Conservation (phyloP, 2,888 invertebrate genomes). For the Diarsia dahlii region DNA sequence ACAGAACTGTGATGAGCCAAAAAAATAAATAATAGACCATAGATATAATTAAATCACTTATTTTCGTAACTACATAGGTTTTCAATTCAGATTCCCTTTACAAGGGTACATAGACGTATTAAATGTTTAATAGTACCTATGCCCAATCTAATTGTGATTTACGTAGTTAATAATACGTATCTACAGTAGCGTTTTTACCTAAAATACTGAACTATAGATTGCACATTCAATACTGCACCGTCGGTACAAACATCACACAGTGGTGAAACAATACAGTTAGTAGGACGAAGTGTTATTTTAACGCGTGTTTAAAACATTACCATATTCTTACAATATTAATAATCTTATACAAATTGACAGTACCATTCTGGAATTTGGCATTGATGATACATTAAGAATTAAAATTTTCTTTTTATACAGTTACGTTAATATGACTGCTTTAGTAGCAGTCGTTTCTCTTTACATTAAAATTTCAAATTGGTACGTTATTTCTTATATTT, state of each 20-base stretch:
- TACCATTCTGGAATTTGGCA: constrained; percentile 55
- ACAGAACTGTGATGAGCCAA: constrained; percentile 37
- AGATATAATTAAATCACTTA: constrained; percentile 26
- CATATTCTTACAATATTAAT: constrained; percentile 36
- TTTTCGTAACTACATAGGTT: constrained; percentile 10
- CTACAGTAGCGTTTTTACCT: constrained; percentile 41
- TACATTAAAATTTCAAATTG: constrained; percentile 32
- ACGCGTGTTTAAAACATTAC: constrained; percentile 39
- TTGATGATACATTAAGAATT: constrained; percentile 42
- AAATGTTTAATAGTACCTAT: constrained; percentile 20
- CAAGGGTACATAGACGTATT: constrained; percentile 16
- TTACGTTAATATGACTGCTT: constrained; percentile 8
- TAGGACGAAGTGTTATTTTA: constrained; percentile 47
- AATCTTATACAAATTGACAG: constrained; percentile 53
- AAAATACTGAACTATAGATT: constrained; percentile 62
- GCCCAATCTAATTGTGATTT: constrained; percentile 42
- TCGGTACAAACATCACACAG: constrained; percentile 45
- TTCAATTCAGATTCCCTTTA: constrained; percentile 32
- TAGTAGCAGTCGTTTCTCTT: neutral
- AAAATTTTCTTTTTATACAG: constrained; percentile 12
- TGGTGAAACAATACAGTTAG: constrained; percentile 25
- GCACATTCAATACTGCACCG: constrained; percentile 59
- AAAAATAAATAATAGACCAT: constrained; percentile 24
- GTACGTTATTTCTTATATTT: constrained; percentile 27
- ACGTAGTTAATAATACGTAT: constrained; percentile 48